A percentile compares a stretch with the other conserved stretches of the same genome.
phyloP scores from a whole-genome alignment of 2,888 invertebrate species.

The Corythucha ciliata region DNA sequence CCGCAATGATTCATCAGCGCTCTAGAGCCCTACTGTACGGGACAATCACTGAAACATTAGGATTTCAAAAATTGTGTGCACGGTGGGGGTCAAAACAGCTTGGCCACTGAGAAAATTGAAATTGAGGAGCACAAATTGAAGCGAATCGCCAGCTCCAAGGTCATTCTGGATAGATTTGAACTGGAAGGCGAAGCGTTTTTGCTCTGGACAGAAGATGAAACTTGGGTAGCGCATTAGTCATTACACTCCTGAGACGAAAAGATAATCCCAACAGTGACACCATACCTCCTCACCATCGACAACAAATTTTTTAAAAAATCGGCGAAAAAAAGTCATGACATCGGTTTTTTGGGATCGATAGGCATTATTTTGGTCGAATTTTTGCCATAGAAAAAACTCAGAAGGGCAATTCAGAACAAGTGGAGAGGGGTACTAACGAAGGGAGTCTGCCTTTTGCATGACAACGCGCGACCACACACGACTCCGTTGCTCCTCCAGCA shows the following conservation, averaged over 20 bases:
- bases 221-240: neutral
- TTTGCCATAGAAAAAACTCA: conserved; percentile 25
- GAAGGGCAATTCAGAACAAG: conserved; percentile 23
- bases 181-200: neutral
- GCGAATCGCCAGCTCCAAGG: no score
- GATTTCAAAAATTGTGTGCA: no score
- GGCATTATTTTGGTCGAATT: conserved; percentile 29
- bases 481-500: no score
- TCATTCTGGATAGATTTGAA: conserved; percentile 1
- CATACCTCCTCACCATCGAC: conserved; percentile 24
- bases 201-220: conserved; percentile 3
- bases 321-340: conserved; percentile 32
- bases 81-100: no score
- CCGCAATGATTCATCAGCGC: no score
- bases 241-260: conserved; percentile 2
- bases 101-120: no score
- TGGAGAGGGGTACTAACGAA: conserved; percentile 27
- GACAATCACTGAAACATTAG: no score
- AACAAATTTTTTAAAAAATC: conserved; percentile 25
- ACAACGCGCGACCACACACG: conserved; percentile 28
- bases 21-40: no score
- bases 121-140: no score
- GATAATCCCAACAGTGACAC: conserved; percentile 24
- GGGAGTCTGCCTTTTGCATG: conserved; percentile 25
- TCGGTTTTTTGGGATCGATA: conserved; percentile 33